Evolutionary conservation across 2,113 vertebrate species (phyloP), one percentile per base, ranked within the genome.

Genomic region (Centropristis striata): DNA sequence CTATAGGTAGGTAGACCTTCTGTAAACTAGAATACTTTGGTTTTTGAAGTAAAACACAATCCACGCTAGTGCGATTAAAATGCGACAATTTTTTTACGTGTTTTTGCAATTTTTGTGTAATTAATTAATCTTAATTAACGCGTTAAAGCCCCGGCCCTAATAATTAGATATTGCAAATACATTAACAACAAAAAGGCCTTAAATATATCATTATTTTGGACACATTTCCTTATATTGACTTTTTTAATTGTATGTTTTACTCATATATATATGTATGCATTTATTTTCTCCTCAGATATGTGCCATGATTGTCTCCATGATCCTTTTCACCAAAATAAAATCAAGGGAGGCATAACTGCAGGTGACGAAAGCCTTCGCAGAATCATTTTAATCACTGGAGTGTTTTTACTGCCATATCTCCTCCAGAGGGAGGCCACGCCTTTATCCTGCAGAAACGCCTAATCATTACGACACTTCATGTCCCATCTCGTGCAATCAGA

Each of bases 251-350:
- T 9, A 32, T 23, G 2, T 39, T 14, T 61, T 37, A 28, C 15
- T 63, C 2, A 61, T 55, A 66, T n/a, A 13, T 46, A 2, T n/a
- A n/a, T 10, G 1, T 49, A 16, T 67, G 11, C 28, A 20, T 37
- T 8, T 36, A 20, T 37, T 8, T 81, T 61, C 28, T 51, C 63
- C 71, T 15, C 76, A 95, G 95, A 49, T 95, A 4, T 89, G 83
- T 60, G 94, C 94, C 58, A 95, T 95, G 95, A 55, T 36, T 14
- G 93, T 94, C 59, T 94, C 95, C 39, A 92, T 95, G 94, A 88
- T 37, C 36, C 80, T 96, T 4, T 95, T 81, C 84, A 92, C 92
- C 86, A 78, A 68, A 51, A 87, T 94, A 28, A 90, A 91, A 39
- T 90, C 89, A 51, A 39, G 0, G 8, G 15, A 0, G 0, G 37